phyloP scores from a whole-genome alignment of 2,113 vertebrate genomes.

The Albula goreensis region DNA sequence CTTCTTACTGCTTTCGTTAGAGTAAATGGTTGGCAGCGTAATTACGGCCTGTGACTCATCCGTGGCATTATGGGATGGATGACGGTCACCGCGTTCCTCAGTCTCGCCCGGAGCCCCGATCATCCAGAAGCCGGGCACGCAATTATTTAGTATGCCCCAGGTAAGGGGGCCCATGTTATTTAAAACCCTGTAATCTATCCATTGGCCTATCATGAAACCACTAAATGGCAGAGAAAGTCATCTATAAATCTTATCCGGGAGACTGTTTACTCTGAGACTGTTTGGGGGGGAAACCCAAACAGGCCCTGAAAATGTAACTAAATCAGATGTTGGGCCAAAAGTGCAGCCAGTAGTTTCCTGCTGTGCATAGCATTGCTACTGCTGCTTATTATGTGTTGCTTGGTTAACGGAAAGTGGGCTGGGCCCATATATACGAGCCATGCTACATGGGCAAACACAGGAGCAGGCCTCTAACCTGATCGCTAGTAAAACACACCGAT shows the following conservation, averaged over 20 bases:
- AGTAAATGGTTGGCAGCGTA: constrained; percentile 53
- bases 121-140: constrained; percentile 53
- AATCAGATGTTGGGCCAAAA: background rate
- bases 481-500: too few relatives aligned
- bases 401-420: background rate
- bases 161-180: constrained; percentile 62
- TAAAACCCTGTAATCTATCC: constrained; percentile 49
- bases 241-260: constrained; percentile 3
- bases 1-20: constrained; percentile 44
- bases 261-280: constrained; percentile 8
- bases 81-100: constrained; percentile 63
- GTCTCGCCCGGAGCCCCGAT: constrained; percentile 60
- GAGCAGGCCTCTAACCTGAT: too few relatives aligned
- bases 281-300: background rate
- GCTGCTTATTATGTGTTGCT: background rate
- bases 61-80: constrained; percentile 50
- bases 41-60: constrained; percentile 66
- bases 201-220: constrained; percentile 4
- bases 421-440: background rate
- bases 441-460: too few relatives aligned
- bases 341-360: background rate
- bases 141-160: constrained; percentile 63
- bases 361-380: background rate
- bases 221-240: constrained; percentile 25
- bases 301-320: background rate